These are phyloP conservation scores for Pseudopipra pipra DNA, from an alignment of 2,113 vertebrate species.

Conservation along the genomic window DNA sequence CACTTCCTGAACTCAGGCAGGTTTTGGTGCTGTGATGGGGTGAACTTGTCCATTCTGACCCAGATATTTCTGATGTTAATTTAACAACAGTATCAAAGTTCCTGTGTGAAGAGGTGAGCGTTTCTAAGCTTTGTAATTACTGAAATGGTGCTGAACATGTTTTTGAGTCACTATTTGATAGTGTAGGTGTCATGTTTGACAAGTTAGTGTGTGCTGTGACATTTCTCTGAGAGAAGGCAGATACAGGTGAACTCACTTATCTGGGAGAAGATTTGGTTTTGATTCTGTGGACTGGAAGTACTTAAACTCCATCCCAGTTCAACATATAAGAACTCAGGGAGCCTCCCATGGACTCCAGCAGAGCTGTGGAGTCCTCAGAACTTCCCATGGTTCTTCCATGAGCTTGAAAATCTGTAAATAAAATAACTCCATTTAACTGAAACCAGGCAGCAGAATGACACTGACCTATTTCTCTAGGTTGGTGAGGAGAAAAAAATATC, in stretches of 20 bases:
- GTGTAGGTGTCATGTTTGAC: background rate
- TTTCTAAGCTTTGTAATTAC: background rate
- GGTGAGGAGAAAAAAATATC: background rate
- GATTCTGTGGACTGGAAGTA: background rate
- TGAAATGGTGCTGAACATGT: background rate
- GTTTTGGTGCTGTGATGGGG: background rate
- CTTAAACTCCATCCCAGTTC: background rate
- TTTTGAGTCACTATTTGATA: background rate
- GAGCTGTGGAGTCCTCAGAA: background rate
- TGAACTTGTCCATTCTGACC: background rate
- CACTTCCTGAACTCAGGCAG: background rate
- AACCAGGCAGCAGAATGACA: background rate
- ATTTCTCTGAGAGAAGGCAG: background rate
- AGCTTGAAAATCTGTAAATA: background rate
- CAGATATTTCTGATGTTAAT: background rate
- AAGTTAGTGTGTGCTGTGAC: background rate
- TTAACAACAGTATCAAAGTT: background rate
- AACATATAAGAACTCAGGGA: background rate
- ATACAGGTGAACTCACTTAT: accelerated
- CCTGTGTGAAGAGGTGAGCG: background rate
- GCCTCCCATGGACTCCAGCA: background rate
- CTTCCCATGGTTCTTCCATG: background rate
- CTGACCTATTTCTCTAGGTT: background rate
- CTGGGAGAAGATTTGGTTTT: background rate
- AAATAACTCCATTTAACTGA: background rate